phyloP scores from a whole-genome alignment of 1,140 invertebrate genomes.

The Adelges cooleyi region DNA sequence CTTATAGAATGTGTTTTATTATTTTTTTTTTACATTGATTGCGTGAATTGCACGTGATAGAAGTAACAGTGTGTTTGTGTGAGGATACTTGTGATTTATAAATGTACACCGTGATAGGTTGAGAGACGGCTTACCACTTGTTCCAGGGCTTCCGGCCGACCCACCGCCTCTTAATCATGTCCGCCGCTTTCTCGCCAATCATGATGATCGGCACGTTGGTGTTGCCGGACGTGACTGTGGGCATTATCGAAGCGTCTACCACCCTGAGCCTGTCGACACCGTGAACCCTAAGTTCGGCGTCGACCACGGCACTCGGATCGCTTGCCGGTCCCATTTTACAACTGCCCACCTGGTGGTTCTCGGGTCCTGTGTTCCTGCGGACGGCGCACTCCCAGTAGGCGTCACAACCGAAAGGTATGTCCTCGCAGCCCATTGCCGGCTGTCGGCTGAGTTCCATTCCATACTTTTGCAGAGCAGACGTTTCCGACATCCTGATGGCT shows the following conservation, averaged over 20 bases:
- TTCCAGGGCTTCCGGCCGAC: constrained; percentile 35
- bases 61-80: no score
- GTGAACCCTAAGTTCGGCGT: constrained; percentile 53
- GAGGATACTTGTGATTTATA: no score
- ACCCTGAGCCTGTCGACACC: constrained; percentile 58
- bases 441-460: constrained; percentile 60
- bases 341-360: constrained; percentile 75
- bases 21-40: no score
- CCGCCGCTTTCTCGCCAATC: constrained; percentile 69
- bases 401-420: constrained; percentile 58
- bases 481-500: constrained; percentile 53
- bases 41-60: no score
- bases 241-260: constrained; percentile 70
- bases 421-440: constrained; percentile 57
- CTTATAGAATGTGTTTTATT: no score
- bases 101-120: no score
- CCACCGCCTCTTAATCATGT: constrained; percentile 63
- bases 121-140: constrained; percentile 32
- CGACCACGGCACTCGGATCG: constrained; percentile 58
- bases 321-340: constrained; percentile 63
- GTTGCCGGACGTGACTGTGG: constrained; percentile 59
- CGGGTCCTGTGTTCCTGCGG: constrained; percentile 58
- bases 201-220: constrained; percentile 71
- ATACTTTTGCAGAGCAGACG: constrained; percentile 51
- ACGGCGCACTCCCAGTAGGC: constrained; percentile 71